Evolutionary conservation across 2,888 invertebrate genomes (phyloP).

Genomic region (Lithophane semibrunnea): DNA sequence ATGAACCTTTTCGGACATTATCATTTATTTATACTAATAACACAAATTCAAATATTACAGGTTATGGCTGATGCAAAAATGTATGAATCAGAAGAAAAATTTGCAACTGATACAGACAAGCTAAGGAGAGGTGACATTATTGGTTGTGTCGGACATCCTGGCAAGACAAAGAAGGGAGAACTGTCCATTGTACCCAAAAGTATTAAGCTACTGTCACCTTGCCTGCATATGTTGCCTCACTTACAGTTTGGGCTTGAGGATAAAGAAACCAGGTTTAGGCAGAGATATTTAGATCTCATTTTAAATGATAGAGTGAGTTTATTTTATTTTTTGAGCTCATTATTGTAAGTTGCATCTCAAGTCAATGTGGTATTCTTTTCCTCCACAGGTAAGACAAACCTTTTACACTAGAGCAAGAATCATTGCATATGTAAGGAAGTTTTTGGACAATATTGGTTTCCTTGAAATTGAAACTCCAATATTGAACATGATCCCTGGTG

Average conservation of each 20-base stretch:
- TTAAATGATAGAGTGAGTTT: conserved; percentile 94
- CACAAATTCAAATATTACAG: conserved; percentile 67
- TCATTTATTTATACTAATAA: background rate
- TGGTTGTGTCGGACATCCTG: conserved; percentile 96
- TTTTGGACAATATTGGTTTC: conserved; percentile 97
- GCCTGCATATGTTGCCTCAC: conserved; percentile 99
- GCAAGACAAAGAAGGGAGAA: conserved; percentile 99
- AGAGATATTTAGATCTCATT: conserved; percentile 98
- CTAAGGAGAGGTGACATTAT: conserved; percentile 98
- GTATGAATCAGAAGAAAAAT: conserved; percentile 94
- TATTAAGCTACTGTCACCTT: conserved; percentile 97
- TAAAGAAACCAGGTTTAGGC: conserved; percentile 98
- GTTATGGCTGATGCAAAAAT: conserved; percentile 98
- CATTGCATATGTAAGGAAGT: conserved; percentile 96
- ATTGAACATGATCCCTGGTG: conserved; percentile 99
- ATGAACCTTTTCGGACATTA: background rate
- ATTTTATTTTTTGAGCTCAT: background rate
- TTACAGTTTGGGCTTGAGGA: conserved; percentile 99
- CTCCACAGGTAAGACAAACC: conserved; percentile 94
- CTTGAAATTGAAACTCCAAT: conserved; percentile 99
- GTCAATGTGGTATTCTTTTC: conserved; percentile 15
- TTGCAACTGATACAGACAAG: conserved; percentile 94
- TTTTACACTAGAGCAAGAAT: conserved; percentile 96
- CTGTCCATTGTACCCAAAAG: conserved; percentile 97
- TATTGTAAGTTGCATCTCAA: background rate